Conservation (phyloP, 2,888 invertebrate genomes). For the Drosophila pegasa region DNA sequence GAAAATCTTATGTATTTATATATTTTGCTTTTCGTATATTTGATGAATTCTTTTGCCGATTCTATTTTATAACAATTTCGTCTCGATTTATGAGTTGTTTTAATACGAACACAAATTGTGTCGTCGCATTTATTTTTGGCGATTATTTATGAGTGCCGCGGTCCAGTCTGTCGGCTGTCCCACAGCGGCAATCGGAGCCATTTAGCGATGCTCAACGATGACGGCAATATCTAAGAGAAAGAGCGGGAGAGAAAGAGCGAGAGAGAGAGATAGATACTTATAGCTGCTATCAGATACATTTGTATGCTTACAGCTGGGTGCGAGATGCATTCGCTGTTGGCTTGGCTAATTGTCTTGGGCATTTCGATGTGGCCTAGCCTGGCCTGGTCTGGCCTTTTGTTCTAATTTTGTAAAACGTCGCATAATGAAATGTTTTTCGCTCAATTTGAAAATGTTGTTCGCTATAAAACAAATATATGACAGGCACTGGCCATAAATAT, state of each 20-base stretch:
- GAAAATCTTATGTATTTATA: background rate
- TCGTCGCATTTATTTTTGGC: slow-evolving; percentile 72
- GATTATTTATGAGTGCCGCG: slow-evolving; percentile 68
- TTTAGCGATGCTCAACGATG: slow-evolving; percentile 66
- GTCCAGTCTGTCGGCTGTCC: slow-evolving; percentile 21
- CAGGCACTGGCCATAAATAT: slow-evolving; percentile 70
- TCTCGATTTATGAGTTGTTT: slow-evolving; percentile 74
- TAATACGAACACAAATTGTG: slow-evolving; percentile 71
- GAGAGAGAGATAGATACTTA: background rate
- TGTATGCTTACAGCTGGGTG: slow-evolving; percentile 4
- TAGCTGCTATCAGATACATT: slow-evolving; percentile 5
- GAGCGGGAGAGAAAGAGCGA: background rate
- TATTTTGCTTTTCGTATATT: slow-evolving; percentile 11
- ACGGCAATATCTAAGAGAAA: slow-evolving; percentile 11
- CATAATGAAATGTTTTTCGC: slow-evolving; percentile 80
- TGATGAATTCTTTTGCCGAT: slow-evolving; percentile 67
- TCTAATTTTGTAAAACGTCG: slow-evolving; percentile 60
- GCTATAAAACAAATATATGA: slow-evolving; percentile 78
- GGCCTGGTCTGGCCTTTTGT: slow-evolving; percentile 34
- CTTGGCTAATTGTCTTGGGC: slow-evolving; percentile 71
- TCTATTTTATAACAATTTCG: slow-evolving; percentile 46
- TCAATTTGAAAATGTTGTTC: slow-evolving; percentile 75
- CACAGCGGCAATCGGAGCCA: slow-evolving; percentile 71
- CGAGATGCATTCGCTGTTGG: slow-evolving; percentile 20
- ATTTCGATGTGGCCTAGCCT: slow-evolving; percentile 31